Evolutionary conservation across 2,888 invertebrate genomes (phyloP).

Genomic region (Eupithecia subumbrata): DNA sequence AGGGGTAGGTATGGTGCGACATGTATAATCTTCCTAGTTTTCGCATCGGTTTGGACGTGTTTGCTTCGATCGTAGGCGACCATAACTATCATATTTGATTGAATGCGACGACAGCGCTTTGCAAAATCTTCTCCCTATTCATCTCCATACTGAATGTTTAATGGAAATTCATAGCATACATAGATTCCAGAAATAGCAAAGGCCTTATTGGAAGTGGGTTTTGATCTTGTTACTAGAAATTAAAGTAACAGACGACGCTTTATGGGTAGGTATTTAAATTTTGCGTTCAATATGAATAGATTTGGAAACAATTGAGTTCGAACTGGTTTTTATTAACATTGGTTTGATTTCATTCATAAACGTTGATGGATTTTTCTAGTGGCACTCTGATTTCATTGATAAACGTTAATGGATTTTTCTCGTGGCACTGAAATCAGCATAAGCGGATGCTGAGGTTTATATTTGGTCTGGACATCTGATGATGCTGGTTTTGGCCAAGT

Average conservation of each 20-base stretch:
- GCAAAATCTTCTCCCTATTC: not conserved
- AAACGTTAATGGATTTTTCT: no score
- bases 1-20: constrained; percentile 27
- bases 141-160: not conserved
- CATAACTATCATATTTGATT: constrained; percentile 8
- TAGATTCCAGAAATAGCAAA: not conserved
- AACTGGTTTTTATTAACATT: not conserved
- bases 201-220: not conserved
- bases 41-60: constrained; percentile 37
- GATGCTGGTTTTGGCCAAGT: no score
- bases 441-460: no score
- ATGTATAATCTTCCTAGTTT: constrained; percentile 54
- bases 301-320: not conserved
- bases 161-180: not conserved
- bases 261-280: not conserved
- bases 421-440: no score
- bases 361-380: not conserved
- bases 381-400: not conserved
- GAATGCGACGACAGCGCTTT: constrained; percentile 1
- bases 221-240: no score
- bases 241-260: not conserved
- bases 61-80: constrained; percentile 13
- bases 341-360: not conserved
- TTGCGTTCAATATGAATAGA: not conserved
- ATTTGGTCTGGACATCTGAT: no score